Conservation (phyloP, 2,797 vertebrate genomes). For the Threskiornis aethiopicus region DNA sequence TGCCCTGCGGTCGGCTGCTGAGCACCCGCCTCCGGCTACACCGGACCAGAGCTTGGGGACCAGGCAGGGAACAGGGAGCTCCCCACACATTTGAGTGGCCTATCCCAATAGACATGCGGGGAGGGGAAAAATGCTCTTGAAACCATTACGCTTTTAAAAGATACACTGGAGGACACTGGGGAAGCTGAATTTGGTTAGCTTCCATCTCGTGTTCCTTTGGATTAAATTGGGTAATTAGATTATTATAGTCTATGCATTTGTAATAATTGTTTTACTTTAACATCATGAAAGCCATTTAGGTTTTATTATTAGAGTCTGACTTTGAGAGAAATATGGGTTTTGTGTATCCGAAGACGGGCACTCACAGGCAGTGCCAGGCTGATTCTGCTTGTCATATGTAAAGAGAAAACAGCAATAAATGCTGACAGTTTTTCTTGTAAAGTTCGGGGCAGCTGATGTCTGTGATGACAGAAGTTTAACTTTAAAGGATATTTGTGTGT, state of each 20-base stretch:
- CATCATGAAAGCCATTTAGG: not conserved
- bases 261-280: constrained; percentile 26
- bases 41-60: not conserved
- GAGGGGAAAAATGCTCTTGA: not conserved
- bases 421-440: not conserved
- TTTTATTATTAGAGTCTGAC: not conserved
- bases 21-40: accelerated
- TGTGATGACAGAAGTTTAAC: not conserved
- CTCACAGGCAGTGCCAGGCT: not conserved
- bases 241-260: not conserved
- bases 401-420: not conserved
- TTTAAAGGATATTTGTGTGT: not conserved
- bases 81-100: accelerated
- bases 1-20: not conserved
- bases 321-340: not conserved
- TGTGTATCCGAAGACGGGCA: not conserved
- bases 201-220: not conserved
- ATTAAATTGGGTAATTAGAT: constrained; percentile 1
- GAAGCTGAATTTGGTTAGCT: not conserved
- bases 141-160: not conserved
- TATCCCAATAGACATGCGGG: not conserved
- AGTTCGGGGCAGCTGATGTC: not conserved
- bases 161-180: not conserved
- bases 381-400: not conserved
- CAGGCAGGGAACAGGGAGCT: not conserved